Evolutionary conservation across 2,888 invertebrate species (phyloP).

Genomic region (Silvanus unidentatus): DNA sequence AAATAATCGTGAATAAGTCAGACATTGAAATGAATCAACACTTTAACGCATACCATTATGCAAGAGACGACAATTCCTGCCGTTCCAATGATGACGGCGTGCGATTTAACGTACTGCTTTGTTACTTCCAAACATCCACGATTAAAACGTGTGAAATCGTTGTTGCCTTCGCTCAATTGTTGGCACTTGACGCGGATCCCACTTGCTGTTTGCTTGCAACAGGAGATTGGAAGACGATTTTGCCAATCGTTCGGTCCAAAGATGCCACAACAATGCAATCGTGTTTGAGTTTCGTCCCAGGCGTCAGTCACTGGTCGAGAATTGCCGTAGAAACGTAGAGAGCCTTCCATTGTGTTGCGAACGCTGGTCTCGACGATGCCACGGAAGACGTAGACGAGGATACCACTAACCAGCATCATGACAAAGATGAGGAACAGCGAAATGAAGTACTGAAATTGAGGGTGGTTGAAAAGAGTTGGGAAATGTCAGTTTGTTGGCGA

Average conservation of each 20-base stretch:
- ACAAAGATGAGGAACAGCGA: slow-evolving; percentile 83
- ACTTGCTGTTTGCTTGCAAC: slow-evolving; percentile 61
- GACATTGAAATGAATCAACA: neutral
- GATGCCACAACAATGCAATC: slow-evolving; percentile 78
- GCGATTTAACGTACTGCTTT: slow-evolving; percentile 64
- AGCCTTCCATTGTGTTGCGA: slow-evolving; percentile 71
- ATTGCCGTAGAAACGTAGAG: slow-evolving; percentile 68
- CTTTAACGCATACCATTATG: slow-evolving; percentile 60
- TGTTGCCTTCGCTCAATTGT: slow-evolving; percentile 46
- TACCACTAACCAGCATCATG: slow-evolving; percentile 84
- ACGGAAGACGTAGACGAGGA: slow-evolving; percentile 84
- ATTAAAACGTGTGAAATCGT: slow-evolving; percentile 59
- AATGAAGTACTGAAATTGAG: slow-evolving; percentile 71
- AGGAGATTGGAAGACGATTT: slow-evolving; percentile 66
- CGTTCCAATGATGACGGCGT: slow-evolving; percentile 75
- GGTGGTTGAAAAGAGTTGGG: no score
- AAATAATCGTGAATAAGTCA: slow-evolving; percentile 40
- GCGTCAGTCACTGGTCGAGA: slow-evolving; percentile 66
- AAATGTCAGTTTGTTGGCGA: slow-evolving; percentile 18
- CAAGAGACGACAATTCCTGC: slow-evolving; percentile 79
- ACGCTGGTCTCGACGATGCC: slow-evolving; percentile 73
- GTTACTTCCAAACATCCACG: slow-evolving; percentile 72
- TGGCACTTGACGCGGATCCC: slow-evolving; percentile 56
- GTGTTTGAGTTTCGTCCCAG: slow-evolving; percentile 82
- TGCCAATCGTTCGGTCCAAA: slow-evolving; percentile 71